phyloP scores from a whole-genome alignment of 53 echinoderm and acorn worm genomes.

The Paelopatides confundens region DNA sequence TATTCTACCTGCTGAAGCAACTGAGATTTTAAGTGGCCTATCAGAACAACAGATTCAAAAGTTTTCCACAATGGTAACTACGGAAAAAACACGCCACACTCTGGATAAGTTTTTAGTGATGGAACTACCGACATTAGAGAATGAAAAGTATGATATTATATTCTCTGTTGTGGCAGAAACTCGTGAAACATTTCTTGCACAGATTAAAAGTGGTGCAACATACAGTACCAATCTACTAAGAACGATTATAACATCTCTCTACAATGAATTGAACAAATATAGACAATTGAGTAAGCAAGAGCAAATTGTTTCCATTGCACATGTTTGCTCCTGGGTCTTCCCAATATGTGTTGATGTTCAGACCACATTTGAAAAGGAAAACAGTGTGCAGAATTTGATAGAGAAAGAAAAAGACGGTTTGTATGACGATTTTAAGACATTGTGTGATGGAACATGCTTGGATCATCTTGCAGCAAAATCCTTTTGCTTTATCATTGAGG shows the following conservation, averaged over 20 bases:
- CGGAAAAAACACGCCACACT: background rate
- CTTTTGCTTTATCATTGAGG: background rate
- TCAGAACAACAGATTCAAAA: background rate
- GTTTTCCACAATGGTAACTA: background rate
- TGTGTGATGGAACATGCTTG: background rate
- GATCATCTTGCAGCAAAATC: background rate
- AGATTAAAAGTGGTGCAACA: background rate
- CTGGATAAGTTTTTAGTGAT: background rate
- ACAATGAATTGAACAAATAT: background rate
- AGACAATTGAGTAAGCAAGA: background rate
- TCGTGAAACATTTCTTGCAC: background rate
- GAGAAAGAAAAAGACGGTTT: background rate
- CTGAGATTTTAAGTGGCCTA: background rate
- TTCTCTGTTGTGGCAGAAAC: background rate
- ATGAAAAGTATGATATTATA: background rate
- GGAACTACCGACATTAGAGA: background rate
- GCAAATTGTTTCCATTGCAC: background rate
- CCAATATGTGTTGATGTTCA: constrained; percentile 17
- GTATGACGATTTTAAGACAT: background rate
- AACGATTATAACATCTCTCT: background rate
- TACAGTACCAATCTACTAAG: background rate
- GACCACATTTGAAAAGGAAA: background rate
- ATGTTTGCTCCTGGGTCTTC: constrained; percentile 10
- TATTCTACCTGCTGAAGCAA: background rate
- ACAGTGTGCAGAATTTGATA: background rate